Conservation (phyloP, 2,888 invertebrate species). For the Metalampra italica region DNA sequence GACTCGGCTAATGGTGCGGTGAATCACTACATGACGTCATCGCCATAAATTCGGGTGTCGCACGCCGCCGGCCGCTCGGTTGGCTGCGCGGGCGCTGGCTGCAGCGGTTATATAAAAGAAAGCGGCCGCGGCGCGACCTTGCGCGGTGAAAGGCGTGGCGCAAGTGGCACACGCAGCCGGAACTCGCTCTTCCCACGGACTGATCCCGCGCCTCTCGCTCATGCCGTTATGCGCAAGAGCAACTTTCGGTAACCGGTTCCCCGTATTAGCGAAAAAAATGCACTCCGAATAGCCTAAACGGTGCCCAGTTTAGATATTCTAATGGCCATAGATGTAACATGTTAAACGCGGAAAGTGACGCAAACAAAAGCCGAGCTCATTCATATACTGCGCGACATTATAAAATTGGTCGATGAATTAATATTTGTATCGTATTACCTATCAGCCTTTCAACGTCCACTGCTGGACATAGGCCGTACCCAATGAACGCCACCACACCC, state of each 20-base stretch:
- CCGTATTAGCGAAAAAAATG: conserved; percentile 46
- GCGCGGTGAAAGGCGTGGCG: conserved; percentile 71
- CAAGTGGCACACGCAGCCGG: conserved; percentile 73
- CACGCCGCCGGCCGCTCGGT: no score
- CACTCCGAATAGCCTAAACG: conserved; percentile 29
- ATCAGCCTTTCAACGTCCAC: no score
- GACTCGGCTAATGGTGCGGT: conserved; percentile 30
- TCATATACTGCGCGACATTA: conserved; percentile 2
- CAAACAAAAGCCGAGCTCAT: conserved; percentile 23
- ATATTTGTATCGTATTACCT: no score
- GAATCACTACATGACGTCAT: conserved; percentile 72
- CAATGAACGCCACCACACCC: no score
- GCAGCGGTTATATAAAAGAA: conserved; percentile 71
- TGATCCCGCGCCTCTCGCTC: conserved; percentile 52
- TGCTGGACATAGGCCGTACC: no score
- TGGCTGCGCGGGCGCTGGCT: conserved; percentile 32
- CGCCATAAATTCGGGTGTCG: conserved; percentile 68
- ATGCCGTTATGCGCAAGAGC: conserved; percentile 46
- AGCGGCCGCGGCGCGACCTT: conserved; percentile 75
- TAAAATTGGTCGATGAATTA: background rate
- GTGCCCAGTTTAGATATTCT: conserved; percentile 33
- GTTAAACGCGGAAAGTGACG: conserved; percentile 38
- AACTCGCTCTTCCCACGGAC: conserved; percentile 71
- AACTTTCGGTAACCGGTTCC: conserved; percentile 62
- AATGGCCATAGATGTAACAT: conserved; percentile 34